Percentiles rank a stretch among this genome's conserved stretches.
phyloP scores from a whole-genome alignment of 2,888 invertebrate genomes.

The Yponomeuta plumbellus region DNA sequence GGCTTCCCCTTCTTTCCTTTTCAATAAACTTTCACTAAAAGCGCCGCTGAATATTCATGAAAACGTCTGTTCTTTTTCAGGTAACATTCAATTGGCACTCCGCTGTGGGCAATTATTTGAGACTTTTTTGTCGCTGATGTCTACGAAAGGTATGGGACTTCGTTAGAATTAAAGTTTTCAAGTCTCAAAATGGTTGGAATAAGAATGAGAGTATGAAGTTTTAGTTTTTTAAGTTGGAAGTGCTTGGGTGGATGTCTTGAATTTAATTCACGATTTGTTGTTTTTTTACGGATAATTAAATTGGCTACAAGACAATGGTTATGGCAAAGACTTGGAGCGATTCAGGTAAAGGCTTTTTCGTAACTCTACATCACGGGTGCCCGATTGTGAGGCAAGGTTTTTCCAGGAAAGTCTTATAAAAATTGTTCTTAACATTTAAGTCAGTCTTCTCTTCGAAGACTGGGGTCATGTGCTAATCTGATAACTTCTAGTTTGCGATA shows the following conservation, averaged over 20 bases:
- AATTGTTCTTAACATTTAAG: too few species aligned
- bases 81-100: conserved; percentile 46
- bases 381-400: too few species aligned
- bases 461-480: too few species aligned
- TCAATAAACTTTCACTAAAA: conserved; percentile 67
- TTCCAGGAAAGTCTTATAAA: too few species aligned
- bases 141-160: conserved; percentile 31
- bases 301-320: too few species aligned
- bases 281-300: too few species aligned
- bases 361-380: too few species aligned
- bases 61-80: conserved; percentile 64
- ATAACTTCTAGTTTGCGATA: too few species aligned
- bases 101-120: conserved; percentile 43
- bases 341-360: too few species aligned
- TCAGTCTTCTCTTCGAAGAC: too few species aligned
- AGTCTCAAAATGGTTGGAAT: not conserved
- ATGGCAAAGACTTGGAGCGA: too few species aligned
- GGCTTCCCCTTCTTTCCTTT: conserved; percentile 31
- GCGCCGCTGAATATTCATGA: conserved; percentile 71
- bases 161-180: conserved; percentile 40
- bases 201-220: not conserved
- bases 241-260: not conserved
- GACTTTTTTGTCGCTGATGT: conserved; percentile 7
- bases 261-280: too few species aligned
- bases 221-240: not conserved